Evolutionary conservation across 2,888 invertebrate genomes (phyloP).

Genomic region (Drosophila nigricruria): DNA sequence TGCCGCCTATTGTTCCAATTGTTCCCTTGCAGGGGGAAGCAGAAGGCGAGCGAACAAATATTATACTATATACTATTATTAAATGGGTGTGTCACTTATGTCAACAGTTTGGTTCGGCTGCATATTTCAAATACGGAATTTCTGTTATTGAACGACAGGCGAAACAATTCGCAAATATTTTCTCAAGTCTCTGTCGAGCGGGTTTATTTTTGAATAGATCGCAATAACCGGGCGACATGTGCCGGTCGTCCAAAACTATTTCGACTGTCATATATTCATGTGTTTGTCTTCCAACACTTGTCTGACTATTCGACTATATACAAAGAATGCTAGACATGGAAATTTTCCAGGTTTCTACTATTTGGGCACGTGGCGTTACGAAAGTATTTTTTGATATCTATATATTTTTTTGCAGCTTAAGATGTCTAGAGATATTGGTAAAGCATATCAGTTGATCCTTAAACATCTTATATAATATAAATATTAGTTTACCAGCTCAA

Average conservation of each 20-base stretch:
- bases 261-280: slow-evolving; percentile 18
- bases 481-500: background rate
- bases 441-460: slow-evolving; percentile 22
- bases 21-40: background rate
- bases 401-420: slow-evolving; percentile 5
- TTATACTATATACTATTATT: slow-evolving; percentile 2
- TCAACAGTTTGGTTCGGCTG: slow-evolving; percentile 40
- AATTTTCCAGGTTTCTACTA: slow-evolving; percentile 30
- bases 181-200: slow-evolving; percentile 24
- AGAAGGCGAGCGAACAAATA: slow-evolving; percentile 9
- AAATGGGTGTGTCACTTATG: slow-evolving; percentile 61
- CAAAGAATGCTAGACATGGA: slow-evolving; percentile 4
- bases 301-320: slow-evolving; percentile 7
- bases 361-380: slow-evolving; percentile 40
- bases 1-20: slow-evolving; percentile 23
- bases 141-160: slow-evolving; percentile 47
- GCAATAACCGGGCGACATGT: slow-evolving; percentile 16
- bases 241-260: slow-evolving; percentile 25
- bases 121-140: slow-evolving; percentile 60
- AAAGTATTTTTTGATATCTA: no score
- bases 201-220: slow-evolving; percentile 38
- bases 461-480: background rate
- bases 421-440: background rate
- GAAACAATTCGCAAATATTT: slow-evolving; percentile 54
- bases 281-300: slow-evolving; percentile 33